phyloP scores from a whole-genome alignment of 2,113 vertebrate species.

The Salvelinus sp. region DNA sequence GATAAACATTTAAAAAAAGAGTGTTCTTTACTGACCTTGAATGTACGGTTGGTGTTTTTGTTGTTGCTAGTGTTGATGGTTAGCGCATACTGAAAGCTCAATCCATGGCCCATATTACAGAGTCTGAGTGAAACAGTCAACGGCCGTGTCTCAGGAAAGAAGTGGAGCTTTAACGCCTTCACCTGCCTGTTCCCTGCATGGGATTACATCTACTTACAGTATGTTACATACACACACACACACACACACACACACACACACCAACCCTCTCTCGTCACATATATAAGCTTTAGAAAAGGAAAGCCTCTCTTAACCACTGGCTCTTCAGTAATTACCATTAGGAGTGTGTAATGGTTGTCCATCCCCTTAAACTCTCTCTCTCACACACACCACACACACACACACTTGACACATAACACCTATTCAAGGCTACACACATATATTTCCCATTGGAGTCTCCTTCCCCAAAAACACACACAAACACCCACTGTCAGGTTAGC shows the following conservation, averaged over 20 bases:
- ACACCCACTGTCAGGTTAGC: no score
- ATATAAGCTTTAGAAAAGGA: slow-evolving; percentile 2
- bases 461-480: slow-evolving; percentile 11
- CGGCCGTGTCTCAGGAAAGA: slow-evolving; percentile 62
- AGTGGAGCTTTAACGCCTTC: slow-evolving; percentile 67
- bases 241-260: slow-evolving; percentile 25
- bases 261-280: slow-evolving; percentile 26
- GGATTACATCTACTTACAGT: slow-evolving; percentile 62
- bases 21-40: slow-evolving; percentile 42
- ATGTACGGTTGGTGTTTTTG: slow-evolving; percentile 22
- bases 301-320: slow-evolving; percentile 30
- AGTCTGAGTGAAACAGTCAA: slow-evolving; percentile 71
- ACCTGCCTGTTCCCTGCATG: slow-evolving; percentile 60
- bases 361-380: not conserved
- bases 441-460: not conserved
- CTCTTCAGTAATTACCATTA: slow-evolving; percentile 53
- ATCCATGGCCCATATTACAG: slow-evolving; percentile 59
- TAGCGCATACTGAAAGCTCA: slow-evolving; percentile 24
- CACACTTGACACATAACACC: slow-evolving; percentile 13
- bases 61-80: slow-evolving; percentile 21
- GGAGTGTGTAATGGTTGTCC: slow-evolving; percentile 46
- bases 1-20: no score
- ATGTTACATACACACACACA: not conserved
- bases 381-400: not conserved
- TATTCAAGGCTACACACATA: slow-evolving; percentile 22